Evolutionary conservation across 2,888 invertebrate species (phyloP).

Genomic region (Apodemia duryi): DNA sequence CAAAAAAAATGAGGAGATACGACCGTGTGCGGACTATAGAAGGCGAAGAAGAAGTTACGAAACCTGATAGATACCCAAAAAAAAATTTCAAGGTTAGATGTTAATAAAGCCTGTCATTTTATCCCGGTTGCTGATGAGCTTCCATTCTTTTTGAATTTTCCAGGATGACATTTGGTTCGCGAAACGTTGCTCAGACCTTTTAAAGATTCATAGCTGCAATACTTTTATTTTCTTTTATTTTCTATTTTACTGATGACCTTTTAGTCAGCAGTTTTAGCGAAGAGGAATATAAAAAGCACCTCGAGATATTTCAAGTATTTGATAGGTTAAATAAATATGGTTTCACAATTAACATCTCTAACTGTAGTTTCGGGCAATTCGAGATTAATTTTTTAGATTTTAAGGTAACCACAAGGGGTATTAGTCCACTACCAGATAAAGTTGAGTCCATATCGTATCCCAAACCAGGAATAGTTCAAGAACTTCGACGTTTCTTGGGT

Average conservation of each 20-base stretch:
- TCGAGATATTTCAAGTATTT: constrained; percentile 22
- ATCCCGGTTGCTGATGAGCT: constrained; percentile 11
- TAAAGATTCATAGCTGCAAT: constrained; percentile 23
- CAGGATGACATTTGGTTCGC: constrained; percentile 18
- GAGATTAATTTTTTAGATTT: constrained; percentile 29
- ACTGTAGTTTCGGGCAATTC: constrained; percentile 26
- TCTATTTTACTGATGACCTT: constrained; percentile 41
- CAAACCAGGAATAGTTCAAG: neutral
- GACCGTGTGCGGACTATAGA: constrained; percentile 13
- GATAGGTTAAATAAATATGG: constrained; percentile 27
- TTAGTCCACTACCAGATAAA: constrained; percentile 12
- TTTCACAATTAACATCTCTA: constrained; percentile 27
- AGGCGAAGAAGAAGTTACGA: neutral
- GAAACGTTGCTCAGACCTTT: constrained; percentile 14
- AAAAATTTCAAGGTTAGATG: neutral
- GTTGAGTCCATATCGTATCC: constrained; percentile 12
- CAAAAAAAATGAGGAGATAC: constrained; percentile 3
- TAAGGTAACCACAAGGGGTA: constrained; percentile 22
- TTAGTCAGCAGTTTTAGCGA: constrained; percentile 28
- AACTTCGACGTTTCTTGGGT: constrained; percentile 22
- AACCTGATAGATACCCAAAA: constrained; percentile 8
- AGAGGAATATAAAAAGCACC: constrained; percentile 26
- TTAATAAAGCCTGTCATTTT: constrained; percentile 23
- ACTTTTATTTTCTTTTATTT: constrained; percentile 30
- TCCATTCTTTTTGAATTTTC: constrained; percentile 17